Percentiles rank a stretch among this genome's conserved stretches.
Conservation (phyloP, 2,797 vertebrate genomes). For the Craterocephalus amniculus region DNA sequence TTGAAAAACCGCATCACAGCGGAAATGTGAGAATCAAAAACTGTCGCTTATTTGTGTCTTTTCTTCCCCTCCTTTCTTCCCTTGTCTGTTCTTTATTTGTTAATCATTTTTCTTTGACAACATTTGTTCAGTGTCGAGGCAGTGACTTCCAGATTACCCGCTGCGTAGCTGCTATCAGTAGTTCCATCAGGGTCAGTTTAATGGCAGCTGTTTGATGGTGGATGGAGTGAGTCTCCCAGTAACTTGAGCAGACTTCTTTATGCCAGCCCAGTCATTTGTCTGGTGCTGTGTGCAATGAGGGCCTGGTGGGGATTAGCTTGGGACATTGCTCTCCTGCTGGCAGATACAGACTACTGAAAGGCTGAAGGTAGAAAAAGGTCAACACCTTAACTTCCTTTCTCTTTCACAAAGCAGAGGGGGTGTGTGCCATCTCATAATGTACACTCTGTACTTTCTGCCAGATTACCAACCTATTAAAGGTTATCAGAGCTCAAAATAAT, state of each 20-base stretch:
- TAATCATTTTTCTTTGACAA: not conserved
- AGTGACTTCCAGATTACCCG: not conserved
- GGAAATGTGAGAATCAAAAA: not conserved
- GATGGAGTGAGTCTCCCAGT: not conserved
- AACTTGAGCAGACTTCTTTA: conserved; percentile 8
- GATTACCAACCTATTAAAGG: conserved; percentile 76
- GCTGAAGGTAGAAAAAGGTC: conserved; percentile 66
- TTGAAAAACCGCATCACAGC: not conserved
- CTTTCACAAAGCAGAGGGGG: conserved; percentile 39
- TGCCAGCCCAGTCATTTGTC: conserved; percentile 2
- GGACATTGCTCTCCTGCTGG: conserved; percentile 38
- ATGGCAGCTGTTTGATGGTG: conserved; percentile 6
- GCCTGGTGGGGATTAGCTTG: conserved; percentile 19
- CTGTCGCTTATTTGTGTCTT: not conserved
- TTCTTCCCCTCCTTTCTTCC: not conserved
- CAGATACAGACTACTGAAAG: conserved; percentile 38
- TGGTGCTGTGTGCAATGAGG: conserved; percentile 25
- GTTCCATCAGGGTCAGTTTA: conserved; percentile 11
- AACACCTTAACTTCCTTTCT: conserved; percentile 60
- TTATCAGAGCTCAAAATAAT: conserved; percentile 75
- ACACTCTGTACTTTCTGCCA: conserved; percentile 49
- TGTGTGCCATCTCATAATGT: conserved; percentile 35
- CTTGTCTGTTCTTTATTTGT: not conserved
- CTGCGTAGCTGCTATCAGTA: not conserved
- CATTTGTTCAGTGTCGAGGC: not conserved